A percentile compares a stretch with the other conserved stretches of the same genome.
Evolutionary conservation across 2,797 vertebrate genomes (phyloP).

Genomic region (Acipenser ruthenus): DNA sequence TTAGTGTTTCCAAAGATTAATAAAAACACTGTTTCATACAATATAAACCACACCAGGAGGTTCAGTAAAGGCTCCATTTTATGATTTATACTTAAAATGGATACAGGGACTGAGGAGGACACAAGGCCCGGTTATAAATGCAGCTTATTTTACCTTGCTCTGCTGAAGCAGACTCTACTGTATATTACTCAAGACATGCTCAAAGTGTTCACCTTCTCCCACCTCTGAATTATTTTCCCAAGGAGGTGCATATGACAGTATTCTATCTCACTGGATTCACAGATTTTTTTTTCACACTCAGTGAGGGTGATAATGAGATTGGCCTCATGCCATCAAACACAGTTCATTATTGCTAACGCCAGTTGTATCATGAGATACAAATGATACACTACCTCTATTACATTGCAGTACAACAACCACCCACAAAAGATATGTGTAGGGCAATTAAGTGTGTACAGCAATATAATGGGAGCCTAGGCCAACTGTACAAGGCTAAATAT

Average conservation of each 20-base stretch:
- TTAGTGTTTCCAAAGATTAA: no score
- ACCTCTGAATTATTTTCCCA: no score
- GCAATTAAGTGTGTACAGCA: constrained; percentile 22
- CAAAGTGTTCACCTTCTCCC: no score
- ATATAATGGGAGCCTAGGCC: constrained; percentile 8
- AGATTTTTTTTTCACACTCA: constrained; percentile 29
- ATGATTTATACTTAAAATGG: no score
- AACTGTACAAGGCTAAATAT: not conserved
- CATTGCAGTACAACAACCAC: constrained; percentile 5
- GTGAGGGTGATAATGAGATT: constrained; percentile 37
- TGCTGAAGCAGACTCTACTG: no score
- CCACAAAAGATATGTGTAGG: constrained; percentile 13
- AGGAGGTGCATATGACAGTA: constrained; percentile 4
- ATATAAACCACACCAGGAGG: no score
- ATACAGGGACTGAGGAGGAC: no score
- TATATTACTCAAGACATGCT: no score
- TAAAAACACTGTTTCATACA: no score
- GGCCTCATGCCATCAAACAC: constrained; percentile 30
- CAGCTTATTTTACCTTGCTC: no score
- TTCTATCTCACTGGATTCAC: constrained; percentile 26
- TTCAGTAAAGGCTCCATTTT: no score
- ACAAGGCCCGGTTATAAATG: no score
- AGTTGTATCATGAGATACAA: constrained; percentile 24
- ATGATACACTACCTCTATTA: constrained; percentile 12
- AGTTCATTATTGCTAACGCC: constrained; percentile 26